These are phyloP conservation scores for Brachirus orientalis DNA, from an alignment of 2,113 vertebrate genomes.

Conservation along the genomic window DNA sequence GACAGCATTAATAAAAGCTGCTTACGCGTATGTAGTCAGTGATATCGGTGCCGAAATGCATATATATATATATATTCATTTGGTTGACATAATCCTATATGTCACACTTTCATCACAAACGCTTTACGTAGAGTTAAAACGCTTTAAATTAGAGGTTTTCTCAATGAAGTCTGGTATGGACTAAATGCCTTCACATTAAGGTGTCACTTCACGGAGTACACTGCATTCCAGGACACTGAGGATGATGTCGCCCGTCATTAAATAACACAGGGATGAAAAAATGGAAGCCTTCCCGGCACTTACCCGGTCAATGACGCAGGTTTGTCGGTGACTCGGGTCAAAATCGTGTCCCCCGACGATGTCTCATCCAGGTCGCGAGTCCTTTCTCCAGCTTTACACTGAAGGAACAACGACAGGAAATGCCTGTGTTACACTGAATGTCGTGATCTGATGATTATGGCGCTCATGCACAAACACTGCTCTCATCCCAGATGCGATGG, in stretches of 20 bases:
- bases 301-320: constrained; percentile 52
- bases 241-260: constrained; percentile 4
- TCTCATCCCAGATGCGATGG: neutral
- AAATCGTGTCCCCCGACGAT: constrained; percentile 6
- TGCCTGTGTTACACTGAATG: neutral
- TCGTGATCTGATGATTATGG: neutral
- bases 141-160: neutral
- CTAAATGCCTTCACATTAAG: neutral
- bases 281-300: neutral
- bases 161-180: constrained; percentile 6
- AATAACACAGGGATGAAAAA: neutral
- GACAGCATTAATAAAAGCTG: rapidly evolving
- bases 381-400: constrained; percentile 7
- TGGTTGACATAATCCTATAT: rapidly evolving
- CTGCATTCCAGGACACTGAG: neutral
- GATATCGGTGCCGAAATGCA: neutral
- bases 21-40: rapidly evolving
- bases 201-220: neutral
- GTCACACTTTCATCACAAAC: rapidly evolving
- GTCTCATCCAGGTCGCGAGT: neutral
- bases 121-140: rapidly evolving
- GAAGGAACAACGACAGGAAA: constrained; percentile 44
- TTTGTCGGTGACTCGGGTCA: neutral
- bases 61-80: rapidly evolving
- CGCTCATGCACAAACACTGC: neutral